These are phyloP conservation scores for Acridotheres tristis DNA, from an alignment of 2,797 vertebrate genomes.

Conservation along the genomic window DNA sequence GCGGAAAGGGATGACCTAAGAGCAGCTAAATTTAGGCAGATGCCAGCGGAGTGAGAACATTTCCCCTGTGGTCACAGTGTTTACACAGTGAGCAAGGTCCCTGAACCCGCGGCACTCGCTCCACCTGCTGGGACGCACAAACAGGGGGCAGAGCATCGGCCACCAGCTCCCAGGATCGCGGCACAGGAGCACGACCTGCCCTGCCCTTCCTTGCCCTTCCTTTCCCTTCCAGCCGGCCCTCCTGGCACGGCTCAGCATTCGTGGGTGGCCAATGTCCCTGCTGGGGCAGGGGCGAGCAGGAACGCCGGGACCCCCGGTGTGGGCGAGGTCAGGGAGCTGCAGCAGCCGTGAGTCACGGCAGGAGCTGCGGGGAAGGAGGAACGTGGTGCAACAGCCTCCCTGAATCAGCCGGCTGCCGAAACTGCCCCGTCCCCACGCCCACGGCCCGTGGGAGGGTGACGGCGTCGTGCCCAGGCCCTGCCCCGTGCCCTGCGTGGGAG, in stretches of 20 bases:
- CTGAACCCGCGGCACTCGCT: neutral
- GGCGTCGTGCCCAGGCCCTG: neutral
- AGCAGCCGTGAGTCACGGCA: neutral
- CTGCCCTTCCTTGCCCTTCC: neutral
- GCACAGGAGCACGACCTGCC: neutral
- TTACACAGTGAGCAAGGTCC: neutral
- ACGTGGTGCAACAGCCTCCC: neutral
- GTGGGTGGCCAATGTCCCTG: rapidly evolving
- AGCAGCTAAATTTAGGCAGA: conserved; percentile 57
- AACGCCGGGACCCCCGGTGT: rapidly evolving
- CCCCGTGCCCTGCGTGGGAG: neutral
- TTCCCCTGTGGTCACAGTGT: conserved; percentile 54
- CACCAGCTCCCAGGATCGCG: rapidly evolving
- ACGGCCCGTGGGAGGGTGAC: neutral
- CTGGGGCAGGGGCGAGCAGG: neutral
- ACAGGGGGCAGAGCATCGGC: rapidly evolving
- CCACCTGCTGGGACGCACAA: neutral
- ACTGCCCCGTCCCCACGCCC: conserved; percentile 22
- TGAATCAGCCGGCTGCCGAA: conserved; percentile 42
- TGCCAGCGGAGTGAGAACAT: conserved; percentile 38
- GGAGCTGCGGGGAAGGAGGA: neutral
- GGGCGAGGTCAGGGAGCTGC: neutral
- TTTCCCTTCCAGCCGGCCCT: neutral
- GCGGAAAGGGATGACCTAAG: neutral
- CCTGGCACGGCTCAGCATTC: rapidly evolving